Evolutionary conservation across 2,888 invertebrate genomes (phyloP).

Genomic region (Drosophila bunnanda): DNA sequence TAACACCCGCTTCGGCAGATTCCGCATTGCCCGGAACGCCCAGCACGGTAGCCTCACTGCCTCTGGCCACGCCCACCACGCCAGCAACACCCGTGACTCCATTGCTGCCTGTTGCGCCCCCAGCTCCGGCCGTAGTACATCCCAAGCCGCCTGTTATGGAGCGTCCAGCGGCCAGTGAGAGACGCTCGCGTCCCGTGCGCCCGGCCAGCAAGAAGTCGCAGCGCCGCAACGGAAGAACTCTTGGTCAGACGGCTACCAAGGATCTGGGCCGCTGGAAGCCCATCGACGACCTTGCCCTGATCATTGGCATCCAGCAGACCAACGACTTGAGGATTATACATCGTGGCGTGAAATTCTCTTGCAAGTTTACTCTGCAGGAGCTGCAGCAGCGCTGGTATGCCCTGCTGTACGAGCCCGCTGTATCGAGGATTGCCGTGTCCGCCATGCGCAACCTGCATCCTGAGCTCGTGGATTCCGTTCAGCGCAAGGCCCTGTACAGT

Average conservation of each 20-base stretch:
- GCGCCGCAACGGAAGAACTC: slow-evolving; percentile 76
- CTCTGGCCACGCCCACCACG: slow-evolving; percentile 42
- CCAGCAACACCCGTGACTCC: slow-evolving; percentile 43
- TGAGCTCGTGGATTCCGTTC: slow-evolving; percentile 93
- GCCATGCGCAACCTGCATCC: slow-evolving; percentile 98
- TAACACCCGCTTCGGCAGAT: slow-evolving; percentile 24
- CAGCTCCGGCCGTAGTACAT: slow-evolving; percentile 30
- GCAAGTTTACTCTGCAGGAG: slow-evolving; percentile 96
- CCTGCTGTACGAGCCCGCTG: slow-evolving; percentile 96
- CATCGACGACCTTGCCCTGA: slow-evolving; percentile 96
- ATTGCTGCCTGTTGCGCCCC: slow-evolving; percentile 26
- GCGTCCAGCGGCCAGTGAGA: slow-evolving; percentile 54
- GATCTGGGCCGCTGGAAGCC: slow-evolving; percentile 98
- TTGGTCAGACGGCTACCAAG: slow-evolving; percentile 88
- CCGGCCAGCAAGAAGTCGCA: slow-evolving; percentile 61
- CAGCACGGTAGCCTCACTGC: slow-evolving; percentile 25
- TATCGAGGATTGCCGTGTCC: slow-evolving; percentile 95
- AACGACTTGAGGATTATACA: slow-evolving; percentile 93
- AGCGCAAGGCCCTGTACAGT: slow-evolving; percentile 95
- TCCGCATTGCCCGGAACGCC: slow-evolving; percentile 39
- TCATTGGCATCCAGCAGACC: slow-evolving; percentile 96
- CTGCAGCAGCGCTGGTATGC: slow-evolving; percentile 98
- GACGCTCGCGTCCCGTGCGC: slow-evolving; percentile 69
- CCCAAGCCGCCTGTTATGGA: slow-evolving; percentile 67
- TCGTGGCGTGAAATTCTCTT: slow-evolving; percentile 97